A percentile compares a stretch with the other conserved stretches of the same genome.
phyloP scores from a whole-genome alignment of 2,113 vertebrate genomes.

The Nerophis ophidion region DNA sequence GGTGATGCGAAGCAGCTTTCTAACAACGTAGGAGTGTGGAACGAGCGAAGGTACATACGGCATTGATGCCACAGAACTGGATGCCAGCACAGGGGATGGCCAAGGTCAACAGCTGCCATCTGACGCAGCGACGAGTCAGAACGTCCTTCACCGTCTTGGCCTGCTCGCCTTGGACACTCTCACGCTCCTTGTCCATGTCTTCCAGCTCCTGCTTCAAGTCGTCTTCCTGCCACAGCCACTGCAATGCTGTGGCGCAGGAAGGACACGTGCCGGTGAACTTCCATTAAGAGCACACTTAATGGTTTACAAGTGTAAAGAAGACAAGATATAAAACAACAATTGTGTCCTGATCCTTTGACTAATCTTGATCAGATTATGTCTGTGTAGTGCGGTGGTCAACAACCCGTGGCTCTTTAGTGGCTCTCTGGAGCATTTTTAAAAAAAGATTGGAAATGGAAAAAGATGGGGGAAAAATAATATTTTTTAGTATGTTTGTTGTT shows the following conservation, averaged over 20 bases:
- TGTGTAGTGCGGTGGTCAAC: too few relatives aligned
- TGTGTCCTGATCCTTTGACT: too few relatives aligned
- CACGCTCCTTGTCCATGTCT: conserved; percentile 52
- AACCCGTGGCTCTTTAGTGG: too few relatives aligned
- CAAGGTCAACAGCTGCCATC: conserved; percentile 61
- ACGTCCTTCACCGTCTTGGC: conserved; percentile 52
- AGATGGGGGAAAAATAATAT: too few relatives aligned
- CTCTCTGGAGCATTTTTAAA: too few relatives aligned
- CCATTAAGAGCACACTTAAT: too few relatives aligned
- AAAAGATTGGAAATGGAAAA: too few relatives aligned
- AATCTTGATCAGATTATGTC: too few relatives aligned
- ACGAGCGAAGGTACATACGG: conserved; percentile 24
- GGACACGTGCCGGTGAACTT: not conserved
- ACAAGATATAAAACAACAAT: too few relatives aligned
- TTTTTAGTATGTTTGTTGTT: too few relatives aligned
- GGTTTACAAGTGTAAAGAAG: too few relatives aligned
- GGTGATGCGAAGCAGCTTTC: not conserved
- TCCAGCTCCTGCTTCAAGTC: conserved; percentile 57
- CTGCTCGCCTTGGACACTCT: conserved; percentile 36
- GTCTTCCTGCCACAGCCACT: conserved; percentile 63
- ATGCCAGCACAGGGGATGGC: conserved; percentile 44
- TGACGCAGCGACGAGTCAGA: conserved; percentile 46
- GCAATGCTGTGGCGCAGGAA: conserved; percentile 47
- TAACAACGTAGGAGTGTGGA: not conserved
- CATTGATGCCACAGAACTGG: conserved; percentile 63